phyloP scores from a whole-genome alignment of 2,113 vertebrate genomes.

The Odontophorus gujanensis region DNA sequence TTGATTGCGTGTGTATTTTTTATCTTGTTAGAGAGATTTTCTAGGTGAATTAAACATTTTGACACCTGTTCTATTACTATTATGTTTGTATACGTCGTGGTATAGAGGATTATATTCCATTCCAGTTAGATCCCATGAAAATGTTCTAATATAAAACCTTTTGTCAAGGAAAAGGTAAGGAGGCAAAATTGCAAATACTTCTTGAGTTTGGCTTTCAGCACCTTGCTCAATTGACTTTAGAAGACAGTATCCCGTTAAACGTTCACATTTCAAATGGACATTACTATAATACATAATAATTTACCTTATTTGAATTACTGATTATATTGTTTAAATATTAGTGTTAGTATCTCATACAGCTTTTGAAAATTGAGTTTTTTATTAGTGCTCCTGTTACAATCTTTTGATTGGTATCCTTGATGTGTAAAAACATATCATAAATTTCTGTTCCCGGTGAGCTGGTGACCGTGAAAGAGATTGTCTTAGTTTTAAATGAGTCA shows the following conservation, averaged over 20 bases:
- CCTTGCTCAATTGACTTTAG: background rate
- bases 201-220: background rate
- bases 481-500: background rate
- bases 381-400: background rate
- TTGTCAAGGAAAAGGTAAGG: background rate
- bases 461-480: background rate
- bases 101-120: background rate
- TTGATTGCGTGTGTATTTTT: background rate
- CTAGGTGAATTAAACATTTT: background rate
- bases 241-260: background rate
- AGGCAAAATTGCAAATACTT: background rate
- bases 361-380: background rate
- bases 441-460: fast-evolving
- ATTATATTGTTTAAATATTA: background rate
- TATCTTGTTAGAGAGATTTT: background rate
- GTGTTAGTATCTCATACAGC: background rate
- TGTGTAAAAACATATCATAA: background rate
- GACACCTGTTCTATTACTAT: background rate
- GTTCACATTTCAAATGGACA: background rate
- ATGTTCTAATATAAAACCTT: background rate
- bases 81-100: background rate
- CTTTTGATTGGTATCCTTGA: background rate
- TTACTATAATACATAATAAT: background rate
- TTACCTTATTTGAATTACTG: background rate
- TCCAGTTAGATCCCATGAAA: background rate